These are phyloP conservation scores for Cyprinodon brontotheroides DNA, from an alignment of 2,113 vertebrate species.

Conservation along the genomic window DNA sequence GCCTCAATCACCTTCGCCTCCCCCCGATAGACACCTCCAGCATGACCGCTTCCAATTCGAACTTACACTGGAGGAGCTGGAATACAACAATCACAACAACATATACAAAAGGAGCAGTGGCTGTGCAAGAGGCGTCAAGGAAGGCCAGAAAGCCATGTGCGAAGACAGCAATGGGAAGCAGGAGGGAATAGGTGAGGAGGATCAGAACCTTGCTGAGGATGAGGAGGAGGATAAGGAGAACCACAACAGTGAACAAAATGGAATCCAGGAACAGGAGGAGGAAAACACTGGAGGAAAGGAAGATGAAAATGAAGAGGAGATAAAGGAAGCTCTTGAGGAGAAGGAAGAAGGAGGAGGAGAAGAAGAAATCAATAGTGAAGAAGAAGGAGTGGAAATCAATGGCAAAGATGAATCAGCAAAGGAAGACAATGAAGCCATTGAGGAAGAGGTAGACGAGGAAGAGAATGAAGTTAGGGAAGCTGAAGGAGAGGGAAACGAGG, in stretches of 20 bases:
- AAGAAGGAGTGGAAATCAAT: background rate
- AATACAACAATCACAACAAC: slow-evolving; percentile 75
- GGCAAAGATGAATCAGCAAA: background rate
- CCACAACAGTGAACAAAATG: slow-evolving; percentile 65
- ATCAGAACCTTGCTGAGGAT: background rate
- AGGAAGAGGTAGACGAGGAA: background rate
- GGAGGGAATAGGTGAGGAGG: slow-evolving; percentile 6
- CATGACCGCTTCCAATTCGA: slow-evolving; percentile 86
- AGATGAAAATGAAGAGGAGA: slow-evolving; percentile 12
- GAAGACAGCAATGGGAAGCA: background rate
- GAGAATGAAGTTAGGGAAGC: slow-evolving; percentile 5
- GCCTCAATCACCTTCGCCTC: slow-evolving; percentile 82
- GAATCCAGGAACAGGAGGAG: slow-evolving; percentile 46
- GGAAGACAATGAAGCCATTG: slow-evolving; percentile 2
- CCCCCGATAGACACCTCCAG: slow-evolving; percentile 61
- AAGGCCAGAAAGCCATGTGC: background rate
- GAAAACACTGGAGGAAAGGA: background rate
- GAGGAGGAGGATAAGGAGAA: slow-evolving; percentile 57
- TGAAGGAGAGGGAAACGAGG: background rate
- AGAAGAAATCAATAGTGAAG: background rate
- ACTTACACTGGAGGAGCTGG: slow-evolving; percentile 83
- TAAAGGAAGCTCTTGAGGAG: slow-evolving; percentile 6
- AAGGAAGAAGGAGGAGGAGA: slow-evolving; percentile 2
- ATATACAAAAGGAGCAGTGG: slow-evolving; percentile 27
- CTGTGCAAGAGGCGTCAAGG: background rate